Conservation (phyloP, 2,888 invertebrate species). For the Eupithecia tripunctaria region DNA sequence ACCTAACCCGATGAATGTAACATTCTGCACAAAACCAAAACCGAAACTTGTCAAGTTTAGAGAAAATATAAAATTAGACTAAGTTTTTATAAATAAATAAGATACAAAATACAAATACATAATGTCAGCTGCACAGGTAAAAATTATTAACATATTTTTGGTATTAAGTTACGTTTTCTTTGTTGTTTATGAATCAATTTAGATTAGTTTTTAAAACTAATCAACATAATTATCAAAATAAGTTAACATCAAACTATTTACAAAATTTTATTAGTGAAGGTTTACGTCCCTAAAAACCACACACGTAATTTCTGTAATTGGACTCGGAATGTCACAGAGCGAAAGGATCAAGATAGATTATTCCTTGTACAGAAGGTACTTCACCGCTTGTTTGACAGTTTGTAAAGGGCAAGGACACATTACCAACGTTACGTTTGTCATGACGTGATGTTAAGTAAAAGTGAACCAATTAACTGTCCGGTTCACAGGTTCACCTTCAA, state of each 20-base stretch:
- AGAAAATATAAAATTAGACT: no score
- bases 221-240: no score
- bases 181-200: no score
- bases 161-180: no score
- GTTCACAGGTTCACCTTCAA: neutral
- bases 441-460: neutral
- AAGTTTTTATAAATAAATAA: no score
- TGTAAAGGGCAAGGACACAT: constrained; percentile 37
- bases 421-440: constrained; percentile 1
- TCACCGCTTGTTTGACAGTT: constrained; percentile 20
- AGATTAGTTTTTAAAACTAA: no score
- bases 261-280: neutral
- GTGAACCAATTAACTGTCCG: neutral
- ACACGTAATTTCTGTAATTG: constrained; percentile 18
- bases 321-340: constrained; percentile 39
- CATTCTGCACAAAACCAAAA: no score
- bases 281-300: neutral
- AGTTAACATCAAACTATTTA: neutral
- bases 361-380: constrained; percentile 29
- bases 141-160: no score
- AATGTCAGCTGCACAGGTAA: no score
- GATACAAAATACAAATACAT: no score
- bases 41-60: no score
- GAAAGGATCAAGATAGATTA: constrained; percentile 36
- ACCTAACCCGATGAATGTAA: no score